These are phyloP conservation scores for Eurytoma adleriae DNA, from an alignment of 2,888 invertebrate genomes.

Conservation along the genomic window DNA sequence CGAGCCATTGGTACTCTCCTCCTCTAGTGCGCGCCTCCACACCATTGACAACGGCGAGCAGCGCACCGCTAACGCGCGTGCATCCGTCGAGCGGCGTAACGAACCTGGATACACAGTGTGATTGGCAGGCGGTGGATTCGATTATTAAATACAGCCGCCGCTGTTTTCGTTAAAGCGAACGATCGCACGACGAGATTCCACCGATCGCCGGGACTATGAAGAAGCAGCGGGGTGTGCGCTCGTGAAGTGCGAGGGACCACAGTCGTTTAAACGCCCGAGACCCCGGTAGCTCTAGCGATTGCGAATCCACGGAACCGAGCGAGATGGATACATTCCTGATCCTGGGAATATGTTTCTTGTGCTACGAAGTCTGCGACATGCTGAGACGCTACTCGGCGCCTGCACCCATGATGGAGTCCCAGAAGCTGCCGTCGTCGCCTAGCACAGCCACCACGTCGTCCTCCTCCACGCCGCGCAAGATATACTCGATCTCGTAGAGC, in stretches of 20 bases:
- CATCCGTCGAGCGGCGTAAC: neutral
- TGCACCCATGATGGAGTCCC: constrained; percentile 64
- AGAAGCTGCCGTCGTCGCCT: constrained; percentile 64
- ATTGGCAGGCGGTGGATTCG: neutral
- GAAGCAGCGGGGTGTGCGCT: neutral
- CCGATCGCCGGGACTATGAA: neutral
- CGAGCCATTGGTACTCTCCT: neutral
- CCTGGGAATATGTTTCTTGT: constrained; percentile 82
- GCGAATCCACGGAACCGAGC: neutral
- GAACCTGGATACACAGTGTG: neutral
- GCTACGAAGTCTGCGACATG: constrained; percentile 83
- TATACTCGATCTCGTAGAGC: constrained; percentile 75
- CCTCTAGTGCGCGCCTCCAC: neutral
- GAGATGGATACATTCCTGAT: constrained; percentile 83
- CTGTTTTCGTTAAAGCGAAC: neutral
- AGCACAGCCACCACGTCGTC: constrained; percentile 68
- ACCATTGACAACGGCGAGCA: neutral
- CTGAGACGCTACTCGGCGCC: constrained; percentile 74
- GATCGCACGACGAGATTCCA: neutral
- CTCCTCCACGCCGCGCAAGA: constrained; percentile 70
- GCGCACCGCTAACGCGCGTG: neutral
- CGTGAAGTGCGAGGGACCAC: neutral
- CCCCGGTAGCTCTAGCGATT: constrained; percentile 25
- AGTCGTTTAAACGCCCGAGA: neutral
- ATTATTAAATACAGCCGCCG: neutral